Percentiles rank a stretch among this genome's conserved stretches.
phyloP scores from a whole-genome alignment of 1,140 invertebrate species.

The Spodoptera litura region DNA sequence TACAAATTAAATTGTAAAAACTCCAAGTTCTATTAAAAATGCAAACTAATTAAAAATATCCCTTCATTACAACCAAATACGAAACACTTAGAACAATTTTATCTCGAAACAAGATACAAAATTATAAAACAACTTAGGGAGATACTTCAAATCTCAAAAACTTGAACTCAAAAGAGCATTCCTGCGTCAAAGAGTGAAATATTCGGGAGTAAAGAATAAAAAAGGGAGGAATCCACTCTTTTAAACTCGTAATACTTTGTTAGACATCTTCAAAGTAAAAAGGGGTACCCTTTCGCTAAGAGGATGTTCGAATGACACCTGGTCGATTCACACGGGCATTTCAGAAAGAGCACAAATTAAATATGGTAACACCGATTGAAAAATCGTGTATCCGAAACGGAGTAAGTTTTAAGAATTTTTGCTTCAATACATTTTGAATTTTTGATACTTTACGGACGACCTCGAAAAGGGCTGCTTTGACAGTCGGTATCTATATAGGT shows the following conservation, averaged over 20 bases:
- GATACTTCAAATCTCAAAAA: constrained; percentile 23
- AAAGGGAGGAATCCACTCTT: constrained; percentile 50
- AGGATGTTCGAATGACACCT: constrained; percentile 47
- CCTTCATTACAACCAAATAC: no score
- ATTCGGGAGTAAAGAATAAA: constrained; percentile 39
- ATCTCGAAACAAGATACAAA: background rate
- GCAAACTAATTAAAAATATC: no score
- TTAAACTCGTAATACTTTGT: constrained; percentile 62
- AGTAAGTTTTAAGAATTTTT: background rate
- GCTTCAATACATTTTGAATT: no score
- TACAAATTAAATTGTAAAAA: no score
- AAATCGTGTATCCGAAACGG: constrained; percentile 50
- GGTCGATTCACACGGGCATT: constrained; percentile 53
- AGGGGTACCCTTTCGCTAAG: constrained; percentile 53
- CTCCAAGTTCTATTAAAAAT: no score
- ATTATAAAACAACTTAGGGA: constrained; percentile 2
- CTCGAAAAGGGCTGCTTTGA: no score
- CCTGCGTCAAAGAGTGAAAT: constrained; percentile 44
- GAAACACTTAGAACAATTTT: background rate
- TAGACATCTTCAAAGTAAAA: constrained; percentile 61
- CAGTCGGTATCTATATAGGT: no score
- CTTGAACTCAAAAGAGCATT: constrained; percentile 44
- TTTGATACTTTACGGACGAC: no score
- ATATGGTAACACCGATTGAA: constrained; percentile 53
- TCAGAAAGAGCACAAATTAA: constrained; percentile 45